These are phyloP conservation scores for Eudemis profundana DNA, from an alignment of 2,888 invertebrate species.

Conservation along the genomic window DNA sequence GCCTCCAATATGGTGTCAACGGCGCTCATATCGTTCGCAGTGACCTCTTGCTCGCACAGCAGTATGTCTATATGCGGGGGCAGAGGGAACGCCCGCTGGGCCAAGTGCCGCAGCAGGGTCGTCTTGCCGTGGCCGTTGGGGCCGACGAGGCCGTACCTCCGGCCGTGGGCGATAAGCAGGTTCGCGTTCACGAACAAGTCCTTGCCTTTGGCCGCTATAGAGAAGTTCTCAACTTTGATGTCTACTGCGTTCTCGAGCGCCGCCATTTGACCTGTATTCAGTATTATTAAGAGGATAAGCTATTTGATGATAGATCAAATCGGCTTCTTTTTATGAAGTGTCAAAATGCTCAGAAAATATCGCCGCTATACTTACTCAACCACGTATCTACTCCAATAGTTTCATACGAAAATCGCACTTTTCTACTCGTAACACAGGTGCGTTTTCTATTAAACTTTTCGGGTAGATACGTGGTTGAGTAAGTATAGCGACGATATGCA, in stretches of 20 bases:
- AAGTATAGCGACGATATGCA: no score
- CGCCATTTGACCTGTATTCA: slow-evolving; percentile 86
- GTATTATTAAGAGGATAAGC: no score
- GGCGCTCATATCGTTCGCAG: slow-evolving; percentile 96
- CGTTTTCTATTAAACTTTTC: no score
- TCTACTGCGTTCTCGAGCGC: slow-evolving; percentile 97
- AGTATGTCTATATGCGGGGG: slow-evolving; percentile 98
- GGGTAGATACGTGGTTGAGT: no score
- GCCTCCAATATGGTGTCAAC: slow-evolving; percentile 97
- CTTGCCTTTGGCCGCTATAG: slow-evolving; percentile 98
- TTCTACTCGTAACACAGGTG: no score
- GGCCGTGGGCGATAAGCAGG: slow-evolving; percentile 95
- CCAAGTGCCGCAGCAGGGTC: slow-evolving; percentile 96
- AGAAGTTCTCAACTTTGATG: slow-evolving; percentile 99
- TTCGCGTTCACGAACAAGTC: slow-evolving; percentile 98
- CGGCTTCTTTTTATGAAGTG: no score
- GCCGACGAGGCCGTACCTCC: slow-evolving; percentile 98
- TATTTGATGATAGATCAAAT: no score
- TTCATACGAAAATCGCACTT: no score
- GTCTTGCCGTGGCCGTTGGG: slow-evolving; percentile 99
- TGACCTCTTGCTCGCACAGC: slow-evolving; percentile 99
- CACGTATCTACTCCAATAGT: no score
- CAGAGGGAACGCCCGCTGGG: slow-evolving; percentile 95
- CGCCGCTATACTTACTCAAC: no score
- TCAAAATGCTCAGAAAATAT: no score